Evolutionary conservation across 2,113 vertebrate species (phyloP).

Genomic region (Garra rufa): DNA sequence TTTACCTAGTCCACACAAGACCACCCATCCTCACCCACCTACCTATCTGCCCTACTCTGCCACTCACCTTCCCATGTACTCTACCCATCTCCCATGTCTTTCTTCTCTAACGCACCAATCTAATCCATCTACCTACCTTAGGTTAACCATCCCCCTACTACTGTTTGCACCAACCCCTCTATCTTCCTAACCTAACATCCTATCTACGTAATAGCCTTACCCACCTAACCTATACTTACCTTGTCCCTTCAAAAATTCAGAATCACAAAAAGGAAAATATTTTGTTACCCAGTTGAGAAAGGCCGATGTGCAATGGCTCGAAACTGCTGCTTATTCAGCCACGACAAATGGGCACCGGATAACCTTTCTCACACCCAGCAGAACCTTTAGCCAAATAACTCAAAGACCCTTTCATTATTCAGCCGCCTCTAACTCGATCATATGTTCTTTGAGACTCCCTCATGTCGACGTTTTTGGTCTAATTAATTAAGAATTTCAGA

Average conservation of each 20-base stretch:
- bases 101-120: neutral
- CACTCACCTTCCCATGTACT: neutral
- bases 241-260: neutral
- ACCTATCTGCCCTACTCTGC: neutral
- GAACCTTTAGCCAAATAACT: constrained; percentile 10
- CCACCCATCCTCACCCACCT: too few relatives aligned
- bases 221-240: neutral
- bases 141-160: neutral
- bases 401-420: neutral
- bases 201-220: neutral
- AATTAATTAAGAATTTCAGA: constrained; percentile 44
- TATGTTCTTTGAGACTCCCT: constrained; percentile 8
- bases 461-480: constrained; percentile 33
- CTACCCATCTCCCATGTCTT: neutral
- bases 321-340: neutral
- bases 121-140: neutral
- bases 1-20: neutral
- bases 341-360: neutral
- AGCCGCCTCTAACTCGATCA: neutral
- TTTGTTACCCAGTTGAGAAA: neutral
- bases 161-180: neutral
- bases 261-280: neutral
- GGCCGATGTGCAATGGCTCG: neutral
- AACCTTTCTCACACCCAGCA: constrained; percentile 25
- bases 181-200: neutral